Conservation (phyloP, 2,888 invertebrate genomes). For the Pandemis cinnamomeana region DNA sequence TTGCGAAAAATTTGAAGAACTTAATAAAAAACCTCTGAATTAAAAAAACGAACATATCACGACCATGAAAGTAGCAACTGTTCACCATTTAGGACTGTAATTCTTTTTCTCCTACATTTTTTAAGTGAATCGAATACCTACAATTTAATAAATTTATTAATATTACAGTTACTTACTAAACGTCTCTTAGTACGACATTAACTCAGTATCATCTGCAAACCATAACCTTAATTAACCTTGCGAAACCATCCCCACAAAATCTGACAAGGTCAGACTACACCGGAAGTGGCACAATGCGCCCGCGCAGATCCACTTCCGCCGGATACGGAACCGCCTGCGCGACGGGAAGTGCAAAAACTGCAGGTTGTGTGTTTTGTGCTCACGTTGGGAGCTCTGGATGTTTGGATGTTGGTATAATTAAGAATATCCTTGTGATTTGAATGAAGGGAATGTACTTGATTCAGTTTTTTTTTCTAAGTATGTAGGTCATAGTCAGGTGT, state of each 20-base stretch:
- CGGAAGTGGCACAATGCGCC: conserved; percentile 67
- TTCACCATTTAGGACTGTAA: too few relatives aligned
- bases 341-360: conserved; percentile 65
- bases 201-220: not conserved
- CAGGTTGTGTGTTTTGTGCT: conserved; percentile 57
- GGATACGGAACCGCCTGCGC: conserved; percentile 77
- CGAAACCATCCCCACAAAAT: conserved; percentile 59
- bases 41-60: too few relatives aligned
- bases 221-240: conserved; percentile 12
- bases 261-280: conserved; percentile 48
- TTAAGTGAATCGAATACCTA: too few relatives aligned
- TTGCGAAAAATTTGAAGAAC: too few relatives aligned
- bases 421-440: conserved; percentile 14
- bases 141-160: not conserved
- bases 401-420: conserved; percentile 18
- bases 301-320: conserved; percentile 71
- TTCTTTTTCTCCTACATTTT: too few relatives aligned
- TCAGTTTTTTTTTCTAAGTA: conserved; percentile 3
- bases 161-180: not conserved
- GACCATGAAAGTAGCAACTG: too few relatives aligned
- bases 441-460: not conserved
- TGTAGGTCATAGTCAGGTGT: not conserved
- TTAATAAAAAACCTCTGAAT: too few relatives aligned
- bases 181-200: not conserved
- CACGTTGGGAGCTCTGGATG: not conserved